phyloP scores from a whole-genome alignment of 2,797 vertebrate genomes.

The Gallirallus australis region DNA sequence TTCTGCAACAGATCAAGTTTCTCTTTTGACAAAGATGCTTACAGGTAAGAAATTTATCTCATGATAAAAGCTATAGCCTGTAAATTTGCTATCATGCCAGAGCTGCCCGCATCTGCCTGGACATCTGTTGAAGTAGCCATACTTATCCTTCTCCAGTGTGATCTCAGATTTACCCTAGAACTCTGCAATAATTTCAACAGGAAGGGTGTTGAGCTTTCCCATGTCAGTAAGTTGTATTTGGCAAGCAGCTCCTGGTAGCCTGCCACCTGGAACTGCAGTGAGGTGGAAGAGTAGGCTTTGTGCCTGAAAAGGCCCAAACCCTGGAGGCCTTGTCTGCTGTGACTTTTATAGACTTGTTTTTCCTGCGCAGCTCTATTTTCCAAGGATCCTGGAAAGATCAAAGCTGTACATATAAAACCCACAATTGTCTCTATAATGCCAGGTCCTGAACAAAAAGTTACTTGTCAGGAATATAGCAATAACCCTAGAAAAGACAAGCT shows the following conservation, averaged over 20 bases:
- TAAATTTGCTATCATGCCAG: background rate
- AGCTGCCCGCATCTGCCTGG: background rate
- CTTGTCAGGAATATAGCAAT: background rate
- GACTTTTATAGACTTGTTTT: constrained; percentile 45
- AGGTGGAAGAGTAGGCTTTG: constrained; percentile 14
- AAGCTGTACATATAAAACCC: background rate
- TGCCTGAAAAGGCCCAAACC: constrained; percentile 11
- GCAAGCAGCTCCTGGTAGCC: constrained; percentile 28
- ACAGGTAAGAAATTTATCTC: background rate
- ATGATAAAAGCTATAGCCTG: background rate
- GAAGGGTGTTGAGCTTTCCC: constrained; percentile 33
- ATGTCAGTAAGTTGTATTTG: constrained; percentile 2
- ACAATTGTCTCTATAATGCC: background rate
- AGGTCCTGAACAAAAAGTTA: background rate
- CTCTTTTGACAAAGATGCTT: background rate
- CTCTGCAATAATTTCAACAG: background rate
- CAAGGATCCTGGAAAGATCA: constrained; percentile 36
- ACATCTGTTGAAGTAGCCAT: background rate
- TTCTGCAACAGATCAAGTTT: background rate
- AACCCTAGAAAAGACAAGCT: background rate
- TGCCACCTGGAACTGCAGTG: constrained; percentile 35
- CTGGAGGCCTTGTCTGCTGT: background rate
- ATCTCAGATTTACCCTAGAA: background rate
- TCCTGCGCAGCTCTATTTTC: constrained; percentile 8
- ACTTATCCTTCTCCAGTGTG: background rate